Evolutionary conservation across 2,888 invertebrate genomes (phyloP).

Genomic region (Hermaeophaga mercurialis): DNA sequence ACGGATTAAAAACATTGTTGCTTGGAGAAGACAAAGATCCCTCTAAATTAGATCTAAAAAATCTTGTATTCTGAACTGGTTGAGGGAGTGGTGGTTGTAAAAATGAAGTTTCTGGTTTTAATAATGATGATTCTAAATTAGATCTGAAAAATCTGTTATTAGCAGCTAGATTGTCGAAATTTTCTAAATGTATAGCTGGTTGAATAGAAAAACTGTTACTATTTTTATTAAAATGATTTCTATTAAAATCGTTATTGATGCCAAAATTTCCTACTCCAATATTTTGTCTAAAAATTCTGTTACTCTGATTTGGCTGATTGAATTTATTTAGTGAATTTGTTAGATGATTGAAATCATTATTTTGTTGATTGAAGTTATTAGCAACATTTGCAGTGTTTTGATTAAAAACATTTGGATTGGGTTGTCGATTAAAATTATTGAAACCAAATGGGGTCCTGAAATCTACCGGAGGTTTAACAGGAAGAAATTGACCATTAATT

Average conservation of each 20-base stretch:
- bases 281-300: conserved; percentile 54
- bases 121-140: conserved; percentile 18
- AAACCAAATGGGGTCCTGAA: conserved; percentile 43
- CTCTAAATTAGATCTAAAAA: conserved; percentile 39
- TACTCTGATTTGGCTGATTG: conserved; percentile 31
- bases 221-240: conserved; percentile 21
- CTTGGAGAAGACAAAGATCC: conserved; percentile 18
- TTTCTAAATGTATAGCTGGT: conserved; percentile 29
- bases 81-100: conserved; percentile 7
- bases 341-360: conserved; percentile 26
- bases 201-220: conserved; percentile 36
- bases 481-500: conserved; percentile 55
- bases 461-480: conserved; percentile 49
- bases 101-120: neutral
- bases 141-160: conserved; percentile 41
- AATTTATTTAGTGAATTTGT: conserved; percentile 21
- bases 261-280: conserved; percentile 36
- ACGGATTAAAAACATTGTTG: conserved; percentile 23
- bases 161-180: neutral
- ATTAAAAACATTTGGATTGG: conserved; percentile 31
- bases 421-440: conserved; percentile 20
- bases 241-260: conserved; percentile 25
- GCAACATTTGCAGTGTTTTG: neutral
- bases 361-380: conserved; percentile 19
- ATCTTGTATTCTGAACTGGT: conserved; percentile 30